These are phyloP conservation scores for Nasonia vitripennis DNA, from an alignment of 1,140 invertebrate genomes.

Conservation along the genomic window DNA sequence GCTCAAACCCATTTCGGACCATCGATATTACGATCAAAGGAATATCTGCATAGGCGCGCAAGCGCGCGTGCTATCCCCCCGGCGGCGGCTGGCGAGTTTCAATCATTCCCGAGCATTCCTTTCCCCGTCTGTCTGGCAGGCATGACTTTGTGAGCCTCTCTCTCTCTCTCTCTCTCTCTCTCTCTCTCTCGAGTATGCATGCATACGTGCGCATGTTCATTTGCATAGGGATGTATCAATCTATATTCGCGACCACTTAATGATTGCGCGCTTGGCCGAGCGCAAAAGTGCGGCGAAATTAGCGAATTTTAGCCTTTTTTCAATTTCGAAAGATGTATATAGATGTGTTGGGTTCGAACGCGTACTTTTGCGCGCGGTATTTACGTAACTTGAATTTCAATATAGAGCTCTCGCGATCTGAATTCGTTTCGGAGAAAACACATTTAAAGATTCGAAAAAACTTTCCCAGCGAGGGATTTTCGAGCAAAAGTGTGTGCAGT, in stretches of 20 bases:
- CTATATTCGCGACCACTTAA: neutral
- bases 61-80: neutral
- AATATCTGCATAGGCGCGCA: conserved; percentile 6
- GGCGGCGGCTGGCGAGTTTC: neutral
- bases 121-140: neutral
- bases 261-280: neutral
- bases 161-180: neutral
- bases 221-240: neutral
- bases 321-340: neutral
- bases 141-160: neutral
- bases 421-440: neutral
- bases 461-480: neutral
- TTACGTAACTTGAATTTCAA: neutral
- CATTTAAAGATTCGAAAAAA: neutral
- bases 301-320: neutral
- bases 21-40: conserved; percentile 23
- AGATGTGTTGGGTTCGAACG: too few species aligned
- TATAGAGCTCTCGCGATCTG: neutral
- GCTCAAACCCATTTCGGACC: neutral
- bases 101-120: conserved; percentile 22
- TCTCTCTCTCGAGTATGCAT: neutral
- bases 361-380: neutral
- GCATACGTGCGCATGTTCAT: neutral
- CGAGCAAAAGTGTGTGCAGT: neutral
- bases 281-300: neutral